A percentile compares a stretch with the other conserved stretches of the same genome.
phyloP scores from a whole-genome alignment of 2,113 vertebrate species.

The Triplophysa rosa region DNA sequence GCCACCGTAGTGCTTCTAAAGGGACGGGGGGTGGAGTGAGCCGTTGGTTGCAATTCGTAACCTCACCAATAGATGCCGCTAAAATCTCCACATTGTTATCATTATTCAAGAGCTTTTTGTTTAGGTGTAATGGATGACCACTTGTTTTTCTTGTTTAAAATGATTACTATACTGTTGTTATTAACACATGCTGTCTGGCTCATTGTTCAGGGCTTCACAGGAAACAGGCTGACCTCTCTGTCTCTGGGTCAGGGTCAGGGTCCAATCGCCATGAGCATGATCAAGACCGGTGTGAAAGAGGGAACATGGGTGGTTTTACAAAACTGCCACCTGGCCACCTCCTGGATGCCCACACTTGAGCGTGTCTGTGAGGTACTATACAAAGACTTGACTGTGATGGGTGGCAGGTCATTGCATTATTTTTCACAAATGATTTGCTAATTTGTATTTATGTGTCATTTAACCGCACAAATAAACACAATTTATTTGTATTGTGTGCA shows the following conservation, averaged over 20 bases:
- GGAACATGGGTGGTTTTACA: constrained; percentile 90
- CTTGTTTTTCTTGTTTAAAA: background rate
- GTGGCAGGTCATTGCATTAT: background rate
- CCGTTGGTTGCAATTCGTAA: too few species aligned
- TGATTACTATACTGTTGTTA: background rate
- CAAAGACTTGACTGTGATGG: background rate
- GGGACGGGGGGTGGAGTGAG: too few species aligned
- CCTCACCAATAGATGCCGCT: too few species aligned
- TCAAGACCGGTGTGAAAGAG: constrained; percentile 80
- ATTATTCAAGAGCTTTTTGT: too few species aligned
- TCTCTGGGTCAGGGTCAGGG: constrained; percentile 92
- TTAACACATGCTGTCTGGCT: background rate
- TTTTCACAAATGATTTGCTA: background rate
- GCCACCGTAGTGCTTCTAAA: too few species aligned
- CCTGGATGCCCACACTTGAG: constrained; percentile 89
- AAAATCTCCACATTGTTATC: too few species aligned
- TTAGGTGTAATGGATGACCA: background rate
- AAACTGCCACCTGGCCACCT: constrained; percentile 89
- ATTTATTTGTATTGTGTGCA: too few species aligned
- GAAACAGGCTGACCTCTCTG: constrained; percentile 81
- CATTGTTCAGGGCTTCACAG: constrained; percentile 78
- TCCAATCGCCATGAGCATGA: constrained; percentile 86
- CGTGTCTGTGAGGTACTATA: constrained; percentile 84
- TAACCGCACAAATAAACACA: too few species aligned
- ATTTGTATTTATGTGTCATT: too few species aligned